Conservation (phyloP, 2,113 vertebrate genomes). For the Ciconia maguari region DNA sequence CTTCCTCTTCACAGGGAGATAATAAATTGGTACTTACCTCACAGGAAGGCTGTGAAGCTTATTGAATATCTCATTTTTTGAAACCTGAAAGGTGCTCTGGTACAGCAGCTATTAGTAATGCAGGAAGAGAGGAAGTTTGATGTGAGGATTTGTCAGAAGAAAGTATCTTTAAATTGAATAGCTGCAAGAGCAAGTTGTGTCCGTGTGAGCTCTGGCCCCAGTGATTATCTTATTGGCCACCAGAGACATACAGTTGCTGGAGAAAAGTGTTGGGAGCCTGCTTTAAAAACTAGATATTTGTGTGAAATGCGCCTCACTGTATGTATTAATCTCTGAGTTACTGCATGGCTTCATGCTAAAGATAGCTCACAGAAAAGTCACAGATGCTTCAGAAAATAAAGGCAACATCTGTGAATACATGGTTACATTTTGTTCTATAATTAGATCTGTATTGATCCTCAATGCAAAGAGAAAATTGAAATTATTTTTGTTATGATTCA, state of each 20-base stretch:
- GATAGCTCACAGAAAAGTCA: not conserved
- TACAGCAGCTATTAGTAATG: not conserved
- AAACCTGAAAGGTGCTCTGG: not conserved
- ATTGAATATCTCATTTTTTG: not conserved
- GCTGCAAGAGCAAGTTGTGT: not conserved
- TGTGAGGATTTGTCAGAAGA: not conserved
- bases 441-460: not conserved
- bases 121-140: not conserved
- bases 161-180: not conserved
- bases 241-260: not conserved
- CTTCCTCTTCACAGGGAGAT: not conserved
- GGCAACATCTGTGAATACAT: not conserved
- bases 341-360: not conserved
- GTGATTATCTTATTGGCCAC: not conserved
- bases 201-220: rapidly evolving
- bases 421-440: not conserved
- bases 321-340: not conserved
- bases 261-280: not conserved
- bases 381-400: not conserved
- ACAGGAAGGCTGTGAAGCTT: not conserved
- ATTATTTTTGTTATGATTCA: not conserved
- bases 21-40: not conserved
- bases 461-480: not conserved
- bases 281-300: not conserved
- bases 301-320: not conserved